Conservation (phyloP, 2,888 invertebrate genomes). For the Idaea straminata region DNA sequence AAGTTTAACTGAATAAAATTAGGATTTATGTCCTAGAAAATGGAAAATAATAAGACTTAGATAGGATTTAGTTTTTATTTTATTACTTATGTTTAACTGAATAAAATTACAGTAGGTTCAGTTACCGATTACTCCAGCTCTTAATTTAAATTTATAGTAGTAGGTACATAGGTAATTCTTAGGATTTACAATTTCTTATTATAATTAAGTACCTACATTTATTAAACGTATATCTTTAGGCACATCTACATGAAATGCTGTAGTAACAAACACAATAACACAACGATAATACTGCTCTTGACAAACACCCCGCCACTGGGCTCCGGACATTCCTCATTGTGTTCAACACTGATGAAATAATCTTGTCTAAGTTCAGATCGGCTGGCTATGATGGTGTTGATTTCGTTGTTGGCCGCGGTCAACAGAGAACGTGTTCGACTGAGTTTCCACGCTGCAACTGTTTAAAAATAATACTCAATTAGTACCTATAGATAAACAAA, state of each 20-base stretch:
- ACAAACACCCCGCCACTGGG: conserved; percentile 54
- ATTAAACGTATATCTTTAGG: no score
- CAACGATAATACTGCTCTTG: conserved; percentile 59
- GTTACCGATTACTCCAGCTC: no score
- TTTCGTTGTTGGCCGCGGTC: conserved; percentile 28
- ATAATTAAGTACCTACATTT: conserved; percentile 1
- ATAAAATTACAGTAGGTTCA: no score
- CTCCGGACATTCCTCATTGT: conserved; percentile 53
- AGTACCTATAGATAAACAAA: no score
- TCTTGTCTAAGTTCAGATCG: conserved; percentile 51
- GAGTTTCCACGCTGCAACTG: conserved; percentile 67
- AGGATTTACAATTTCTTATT: conserved; percentile 4
- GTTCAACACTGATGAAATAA: conserved; percentile 52
- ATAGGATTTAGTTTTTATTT: no score
- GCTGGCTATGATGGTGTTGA: conserved; percentile 37
- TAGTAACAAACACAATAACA: conserved; percentile 49
- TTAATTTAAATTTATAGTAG: neutral
- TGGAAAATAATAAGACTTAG: no score
- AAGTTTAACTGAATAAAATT: no score
- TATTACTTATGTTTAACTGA: no score
- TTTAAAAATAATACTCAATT: conserved; percentile 15
- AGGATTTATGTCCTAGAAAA: no score
- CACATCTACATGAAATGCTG: conserved; percentile 38
- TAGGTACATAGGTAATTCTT: neutral
- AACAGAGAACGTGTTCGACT: conserved; percentile 53